phyloP scores from a whole-genome alignment of 2,888 invertebrate genomes.

The Monopis laevigella region DNA sequence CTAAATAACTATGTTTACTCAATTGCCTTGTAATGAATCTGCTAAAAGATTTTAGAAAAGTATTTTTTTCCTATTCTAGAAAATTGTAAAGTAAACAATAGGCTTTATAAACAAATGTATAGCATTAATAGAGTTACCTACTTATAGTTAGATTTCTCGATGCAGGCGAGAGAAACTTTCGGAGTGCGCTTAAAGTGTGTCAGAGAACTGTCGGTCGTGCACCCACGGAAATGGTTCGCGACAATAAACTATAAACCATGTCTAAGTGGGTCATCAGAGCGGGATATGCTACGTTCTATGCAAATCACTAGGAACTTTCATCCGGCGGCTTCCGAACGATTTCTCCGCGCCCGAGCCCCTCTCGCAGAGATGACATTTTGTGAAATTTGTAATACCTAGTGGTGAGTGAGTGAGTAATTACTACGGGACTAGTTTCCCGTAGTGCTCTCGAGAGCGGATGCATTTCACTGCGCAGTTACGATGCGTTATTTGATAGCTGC shows the following conservation, averaged over 20 bases:
- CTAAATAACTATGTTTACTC: too few relatives aligned
- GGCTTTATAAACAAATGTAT: neutral
- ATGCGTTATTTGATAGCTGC: slow-evolving; percentile 5
- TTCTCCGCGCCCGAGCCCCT: slow-evolving; percentile 35
- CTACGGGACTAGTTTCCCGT: slow-evolving; percentile 6
- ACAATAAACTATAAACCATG: slow-evolving; percentile 55
- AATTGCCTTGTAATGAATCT: too few relatives aligned
- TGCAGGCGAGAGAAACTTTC: slow-evolving; percentile 52
- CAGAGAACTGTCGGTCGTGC: slow-evolving; percentile 47
- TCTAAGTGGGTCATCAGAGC: slow-evolving; percentile 55
- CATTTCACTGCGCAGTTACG: slow-evolving; percentile 8
- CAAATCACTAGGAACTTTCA: slow-evolving; percentile 62
- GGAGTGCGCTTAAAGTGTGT: slow-evolving; percentile 52
- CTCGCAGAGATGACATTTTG: slow-evolving; percentile 18
- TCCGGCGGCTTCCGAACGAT: slow-evolving; percentile 38
- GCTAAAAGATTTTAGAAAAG: too few relatives aligned
- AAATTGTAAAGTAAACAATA: neutral
- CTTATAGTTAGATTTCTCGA: slow-evolving; percentile 39
- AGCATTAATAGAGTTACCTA: neutral
- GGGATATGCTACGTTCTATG: slow-evolving; percentile 38
- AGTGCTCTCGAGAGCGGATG: neutral
- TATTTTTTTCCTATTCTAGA: too few relatives aligned
- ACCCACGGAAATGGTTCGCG: slow-evolving; percentile 57
- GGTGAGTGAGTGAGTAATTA: slow-evolving; percentile 1
- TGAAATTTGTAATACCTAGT: slow-evolving; percentile 10